A percentile compares a stretch with the other conserved stretches of the same genome.
Evolutionary conservation across 2,797 vertebrate species (phyloP).

Genomic region (Gephyroberyx darwinii): DNA sequence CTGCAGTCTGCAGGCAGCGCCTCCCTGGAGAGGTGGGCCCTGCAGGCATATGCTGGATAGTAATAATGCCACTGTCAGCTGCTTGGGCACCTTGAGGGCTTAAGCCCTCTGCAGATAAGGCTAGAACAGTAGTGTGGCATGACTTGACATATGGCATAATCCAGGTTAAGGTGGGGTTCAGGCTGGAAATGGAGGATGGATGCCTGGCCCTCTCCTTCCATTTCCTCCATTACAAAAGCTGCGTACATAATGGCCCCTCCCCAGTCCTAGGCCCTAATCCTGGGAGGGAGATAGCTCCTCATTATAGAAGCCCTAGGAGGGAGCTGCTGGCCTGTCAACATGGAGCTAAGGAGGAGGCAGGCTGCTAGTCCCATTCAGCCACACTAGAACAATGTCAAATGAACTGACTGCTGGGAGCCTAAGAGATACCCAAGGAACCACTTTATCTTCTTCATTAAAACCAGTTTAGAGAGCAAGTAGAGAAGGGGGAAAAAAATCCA

Average conservation of each 20-base stretch:
- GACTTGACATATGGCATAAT: conserved; percentile 74
- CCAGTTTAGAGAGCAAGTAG: conserved; percentile 85
- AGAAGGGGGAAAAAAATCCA: conserved; percentile 80
- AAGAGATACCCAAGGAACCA: conserved; percentile 88
- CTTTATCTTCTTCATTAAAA: conserved; percentile 99
- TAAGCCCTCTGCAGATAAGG: conserved; percentile 55
- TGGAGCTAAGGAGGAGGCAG: conserved; percentile 54
- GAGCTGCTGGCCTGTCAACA: conserved; percentile 84
- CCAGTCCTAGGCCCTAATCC: conserved; percentile 30
- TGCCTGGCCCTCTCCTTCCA: conserved; percentile 34
- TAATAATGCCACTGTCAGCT: conserved; percentile 77
- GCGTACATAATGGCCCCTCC: conserved; percentile 45
- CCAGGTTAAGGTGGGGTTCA: conserved; percentile 56
- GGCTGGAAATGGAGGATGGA: conserved; percentile 47
- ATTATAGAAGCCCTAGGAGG: conserved; percentile 79
- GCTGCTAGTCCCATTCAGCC: conserved; percentile 54
- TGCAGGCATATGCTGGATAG: conserved; percentile 68
- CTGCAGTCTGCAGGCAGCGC: conserved; percentile 58
- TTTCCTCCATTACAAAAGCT: conserved; percentile 43
- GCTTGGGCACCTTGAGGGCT: conserved; percentile 70
- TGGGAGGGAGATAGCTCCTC: conserved; percentile 65
- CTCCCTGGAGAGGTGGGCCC: conserved; percentile 66
- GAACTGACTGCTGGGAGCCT: conserved; percentile 90
- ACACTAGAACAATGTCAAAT: conserved; percentile 90
- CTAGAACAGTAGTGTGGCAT: conserved; percentile 50